phyloP scores from a whole-genome alignment of 2,113 vertebrate genomes.

The Phalacrocorax carbo region DNA sequence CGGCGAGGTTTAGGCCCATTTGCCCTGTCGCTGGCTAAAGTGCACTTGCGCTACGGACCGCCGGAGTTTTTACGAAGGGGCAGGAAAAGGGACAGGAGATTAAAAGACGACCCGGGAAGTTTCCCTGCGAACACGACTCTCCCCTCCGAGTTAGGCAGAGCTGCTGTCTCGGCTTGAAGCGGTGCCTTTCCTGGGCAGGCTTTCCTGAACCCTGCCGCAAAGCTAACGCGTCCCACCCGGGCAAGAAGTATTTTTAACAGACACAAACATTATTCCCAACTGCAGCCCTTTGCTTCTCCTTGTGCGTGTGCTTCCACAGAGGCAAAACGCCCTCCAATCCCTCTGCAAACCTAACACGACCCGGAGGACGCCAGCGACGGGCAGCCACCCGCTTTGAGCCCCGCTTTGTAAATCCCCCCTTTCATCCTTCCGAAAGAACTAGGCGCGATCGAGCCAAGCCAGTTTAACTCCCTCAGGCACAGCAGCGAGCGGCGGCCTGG shows the following conservation, averaged over 20 bases:
- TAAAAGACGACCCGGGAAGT: background rate
- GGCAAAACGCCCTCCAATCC: background rate
- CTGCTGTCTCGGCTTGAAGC: background rate
- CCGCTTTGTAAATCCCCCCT: background rate
- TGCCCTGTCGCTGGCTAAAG: background rate
- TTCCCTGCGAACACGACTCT: background rate
- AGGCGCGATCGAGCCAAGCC: background rate
- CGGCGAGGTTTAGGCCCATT: background rate
- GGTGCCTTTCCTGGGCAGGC: background rate
- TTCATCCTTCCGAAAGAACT: background rate
- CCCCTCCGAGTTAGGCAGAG: background rate
- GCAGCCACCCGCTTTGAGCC: background rate
- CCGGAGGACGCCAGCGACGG: background rate
- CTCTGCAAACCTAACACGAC: background rate
- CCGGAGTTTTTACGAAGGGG: background rate
- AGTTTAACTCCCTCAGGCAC: background rate
- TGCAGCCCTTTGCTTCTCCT: background rate
- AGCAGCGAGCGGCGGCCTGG: background rate
- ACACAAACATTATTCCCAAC: background rate
- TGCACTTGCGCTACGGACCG: background rate
- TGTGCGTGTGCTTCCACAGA: background rate
- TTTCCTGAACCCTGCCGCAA: background rate
- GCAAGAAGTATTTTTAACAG: background rate
- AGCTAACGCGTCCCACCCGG: background rate
- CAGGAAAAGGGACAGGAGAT: rapidly evolving